Percentiles rank a stretch among this genome's conserved stretches.
Conservation (phyloP, 2,797 vertebrate genomes). For the Darevskia mixta region DNA sequence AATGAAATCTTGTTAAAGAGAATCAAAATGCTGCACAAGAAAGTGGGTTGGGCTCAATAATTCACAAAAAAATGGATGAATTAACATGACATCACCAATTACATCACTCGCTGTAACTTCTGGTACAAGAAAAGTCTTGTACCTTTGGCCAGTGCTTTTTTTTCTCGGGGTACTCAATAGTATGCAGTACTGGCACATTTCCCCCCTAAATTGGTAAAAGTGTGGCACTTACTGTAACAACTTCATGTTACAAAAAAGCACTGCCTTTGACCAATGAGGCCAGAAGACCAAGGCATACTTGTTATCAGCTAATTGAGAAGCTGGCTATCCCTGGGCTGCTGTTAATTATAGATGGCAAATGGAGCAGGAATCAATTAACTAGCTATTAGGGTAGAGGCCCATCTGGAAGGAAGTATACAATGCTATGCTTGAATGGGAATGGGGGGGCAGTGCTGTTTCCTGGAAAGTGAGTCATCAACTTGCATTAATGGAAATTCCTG, state of each 20-base stretch:
- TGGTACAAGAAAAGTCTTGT: neutral
- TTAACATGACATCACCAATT: too few species aligned
- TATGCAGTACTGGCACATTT: too few species aligned
- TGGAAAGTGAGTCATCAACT: neutral
- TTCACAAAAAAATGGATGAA: too few species aligned
- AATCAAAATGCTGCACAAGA: too few species aligned
- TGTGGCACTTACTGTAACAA: too few species aligned
- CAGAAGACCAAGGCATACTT: neutral
- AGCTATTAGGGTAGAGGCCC: neutral
- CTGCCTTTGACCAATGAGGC: neutral
- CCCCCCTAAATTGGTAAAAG: too few species aligned
- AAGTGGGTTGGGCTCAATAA: too few species aligned
- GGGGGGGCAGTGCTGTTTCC: neutral
- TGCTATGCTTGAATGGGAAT: neutral
- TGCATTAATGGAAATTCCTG: neutral
- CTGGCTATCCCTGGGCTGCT: neutral
- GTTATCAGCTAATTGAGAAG: neutral
- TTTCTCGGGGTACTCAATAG: too few species aligned
- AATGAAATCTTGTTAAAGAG: too few species aligned
- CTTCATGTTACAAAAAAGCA: too few species aligned
- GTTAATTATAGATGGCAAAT: neutral
- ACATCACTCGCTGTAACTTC: neutral
- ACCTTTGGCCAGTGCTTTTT: too few species aligned
- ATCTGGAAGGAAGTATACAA: neutral
- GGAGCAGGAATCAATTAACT: neutral